These are phyloP conservation scores for Pocillopora verrucosa DNA, from an alignment of 64 coral and sea anemone species.

Conservation along the genomic window DNA sequence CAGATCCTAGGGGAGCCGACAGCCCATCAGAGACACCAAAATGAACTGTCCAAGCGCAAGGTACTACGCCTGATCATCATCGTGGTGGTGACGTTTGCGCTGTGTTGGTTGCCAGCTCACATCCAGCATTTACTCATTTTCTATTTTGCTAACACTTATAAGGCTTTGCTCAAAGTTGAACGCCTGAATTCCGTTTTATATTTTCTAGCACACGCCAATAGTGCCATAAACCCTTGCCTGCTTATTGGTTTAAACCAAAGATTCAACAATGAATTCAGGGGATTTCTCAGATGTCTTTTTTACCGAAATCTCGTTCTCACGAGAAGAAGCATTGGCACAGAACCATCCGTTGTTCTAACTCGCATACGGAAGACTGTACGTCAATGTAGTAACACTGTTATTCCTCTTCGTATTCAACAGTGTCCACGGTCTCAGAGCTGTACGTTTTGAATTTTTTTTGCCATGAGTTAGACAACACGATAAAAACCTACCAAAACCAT, in stretches of 20 bases:
- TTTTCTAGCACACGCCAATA: slow-evolving; percentile 83
- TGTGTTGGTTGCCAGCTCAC: slow-evolving; percentile 84
- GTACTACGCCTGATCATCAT: slow-evolving; percentile 89
- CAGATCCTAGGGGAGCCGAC: slow-evolving; percentile 74
- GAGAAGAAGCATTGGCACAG: too few species aligned
- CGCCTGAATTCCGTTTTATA: slow-evolving; percentile 59
- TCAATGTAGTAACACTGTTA: too few species aligned
- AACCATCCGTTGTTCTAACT: too few species aligned
- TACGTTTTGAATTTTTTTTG: too few species aligned
- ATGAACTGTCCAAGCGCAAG: slow-evolving; percentile 66
- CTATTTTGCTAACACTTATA: slow-evolving; percentile 33
- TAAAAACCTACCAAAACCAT: too few species aligned
- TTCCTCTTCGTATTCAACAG: too few species aligned
- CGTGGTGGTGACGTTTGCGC: slow-evolving; percentile 67
- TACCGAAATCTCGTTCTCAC: not conserved
- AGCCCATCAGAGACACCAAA: slow-evolving; percentile 47
- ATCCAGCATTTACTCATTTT: slow-evolving; percentile 67
- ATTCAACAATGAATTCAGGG: slow-evolving; percentile 76
- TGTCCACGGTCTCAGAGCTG: too few species aligned
- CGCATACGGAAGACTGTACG: too few species aligned
- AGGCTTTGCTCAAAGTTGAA: not conserved
- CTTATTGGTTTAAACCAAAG: slow-evolving; percentile 71
- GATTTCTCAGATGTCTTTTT: slow-evolving; percentile 35
- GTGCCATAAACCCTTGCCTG: slow-evolving; percentile 84
- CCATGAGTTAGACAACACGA: too few species aligned